Base-by-base conservation (phyloP, 2,888 invertebrate genomes). In the Penaeus monodon region DNA sequence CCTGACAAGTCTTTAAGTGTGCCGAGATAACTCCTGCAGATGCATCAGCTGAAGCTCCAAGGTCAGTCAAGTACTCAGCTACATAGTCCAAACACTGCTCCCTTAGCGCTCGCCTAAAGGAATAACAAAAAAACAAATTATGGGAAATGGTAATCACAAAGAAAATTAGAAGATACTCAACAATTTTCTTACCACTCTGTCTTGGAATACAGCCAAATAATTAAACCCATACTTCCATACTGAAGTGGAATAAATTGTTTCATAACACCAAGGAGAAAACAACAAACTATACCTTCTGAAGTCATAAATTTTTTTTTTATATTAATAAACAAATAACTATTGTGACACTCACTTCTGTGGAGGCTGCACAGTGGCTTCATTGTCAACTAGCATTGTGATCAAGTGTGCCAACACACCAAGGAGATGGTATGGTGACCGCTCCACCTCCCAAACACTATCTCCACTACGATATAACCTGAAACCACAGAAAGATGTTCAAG, bases 371-470 rank as follows among this genome's bases (percentile, higher is more conserved):
- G 86, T 49, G 17, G 64, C n/a, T 7, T 57, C 57, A 14, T 66
- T 82, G 44, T 86, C 82, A 14, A 82, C 83, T 0, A 86, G 57
- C 86, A 86, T 86, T 90, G 94, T 94, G 89, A 97, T 94, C 91
- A 98, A 93, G 90, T 94, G 94, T 86, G 95, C 95, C 44, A 96
- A 95, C 8, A 95, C 96, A 92, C 95, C 94, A 90, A 97, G 95
- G 90, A 97, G 94, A 93, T 98, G 97, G 92, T 96, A 95, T 92
- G 97, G 97, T 92, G 96, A 95, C 84, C 96, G 96, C 92, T 96
- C 95, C 33, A 95, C 95, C 88, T 96, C 94, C 97, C 98, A 98
- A 91, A 96, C 95, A 84, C 96, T 95, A 92, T 97, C 97, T 93
- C 96, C 96, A 92, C 95, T 95, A 90, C 96, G 95, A 92, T 95